Conservation (phyloP, 1,140 invertebrate genomes). For the Palaemon carinicauda region DNA sequence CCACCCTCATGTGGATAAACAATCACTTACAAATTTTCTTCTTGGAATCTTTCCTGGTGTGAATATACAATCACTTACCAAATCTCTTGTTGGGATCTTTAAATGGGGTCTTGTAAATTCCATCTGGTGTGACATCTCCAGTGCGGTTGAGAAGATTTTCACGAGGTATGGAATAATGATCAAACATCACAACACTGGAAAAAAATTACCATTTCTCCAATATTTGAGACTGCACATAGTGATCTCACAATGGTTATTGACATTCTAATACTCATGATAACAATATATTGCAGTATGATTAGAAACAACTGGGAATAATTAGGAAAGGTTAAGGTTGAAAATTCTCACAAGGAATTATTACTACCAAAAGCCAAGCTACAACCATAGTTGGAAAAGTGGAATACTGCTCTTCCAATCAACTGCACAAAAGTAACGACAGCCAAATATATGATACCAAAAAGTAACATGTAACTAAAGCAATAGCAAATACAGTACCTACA, state of each 20-base stretch:
- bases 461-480: no score
- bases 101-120: slow-evolving; percentile 77
- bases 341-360: no score
- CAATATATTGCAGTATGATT: no score
- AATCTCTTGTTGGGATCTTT: slow-evolving; percentile 81
- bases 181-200: slow-evolving; percentile 83
- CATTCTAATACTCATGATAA: no score
- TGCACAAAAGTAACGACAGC: no score
- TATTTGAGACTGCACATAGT: not conserved
- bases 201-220: slow-evolving; percentile 23
- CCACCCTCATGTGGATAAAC: not conserved
- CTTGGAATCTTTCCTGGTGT: not conserved
- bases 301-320: no score
- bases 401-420: no score
- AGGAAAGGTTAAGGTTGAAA: no score
- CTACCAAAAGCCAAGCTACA: no score
- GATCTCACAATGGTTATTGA: not conserved
- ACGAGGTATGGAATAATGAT: slow-evolving; percentile 83
- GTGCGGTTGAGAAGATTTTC: slow-evolving; percentile 85
- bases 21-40: not conserved
- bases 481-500: no score
- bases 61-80: slow-evolving; percentile 64
- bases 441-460: no score
- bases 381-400: no score
- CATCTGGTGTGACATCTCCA: slow-evolving; percentile 85